These are phyloP conservation scores for Melangyna quadrimaculata DNA, from an alignment of 2,888 invertebrate genomes.

Conservation along the genomic window DNA sequence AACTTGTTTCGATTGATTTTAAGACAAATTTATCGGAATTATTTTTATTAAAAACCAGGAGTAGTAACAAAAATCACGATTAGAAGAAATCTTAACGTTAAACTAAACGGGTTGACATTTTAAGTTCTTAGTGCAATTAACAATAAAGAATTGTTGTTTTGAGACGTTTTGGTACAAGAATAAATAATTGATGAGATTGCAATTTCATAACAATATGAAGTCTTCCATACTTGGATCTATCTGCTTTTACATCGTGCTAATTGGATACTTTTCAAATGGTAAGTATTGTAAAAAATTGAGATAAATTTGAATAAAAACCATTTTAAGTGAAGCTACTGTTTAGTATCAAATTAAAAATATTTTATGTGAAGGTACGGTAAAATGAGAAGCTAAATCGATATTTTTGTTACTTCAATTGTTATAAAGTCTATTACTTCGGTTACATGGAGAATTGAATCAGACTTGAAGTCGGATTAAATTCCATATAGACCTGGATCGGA, in stretches of 20 bases:
- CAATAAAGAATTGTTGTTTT: too few relatives aligned
- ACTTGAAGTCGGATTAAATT: too few relatives aligned
- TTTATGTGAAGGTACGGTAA: too few relatives aligned
- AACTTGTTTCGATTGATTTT: slow-evolving; percentile 51
- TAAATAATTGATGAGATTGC: background rate
- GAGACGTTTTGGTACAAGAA: background rate
- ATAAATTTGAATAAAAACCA: too few relatives aligned
- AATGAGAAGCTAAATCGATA: too few relatives aligned
- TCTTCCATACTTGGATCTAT: slow-evolving; percentile 12
- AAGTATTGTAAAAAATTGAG: slow-evolving; percentile 8
- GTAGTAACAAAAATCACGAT: slow-evolving; percentile 1
- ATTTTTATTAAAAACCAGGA: slow-evolving; percentile 47
- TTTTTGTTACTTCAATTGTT: too few relatives aligned
- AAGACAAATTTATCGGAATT: slow-evolving; percentile 12
- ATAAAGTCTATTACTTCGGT: too few relatives aligned
- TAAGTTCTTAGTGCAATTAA: slow-evolving; percentile 18
- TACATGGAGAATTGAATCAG: too few relatives aligned
- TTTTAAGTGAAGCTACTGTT: too few relatives aligned
- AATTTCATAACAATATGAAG: slow-evolving; percentile 26
- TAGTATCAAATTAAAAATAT: too few relatives aligned
- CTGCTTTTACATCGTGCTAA: slow-evolving; percentile 10
- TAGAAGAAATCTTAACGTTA: slow-evolving; percentile 60
- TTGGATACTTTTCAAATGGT: slow-evolving; percentile 46
- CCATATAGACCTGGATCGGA: too few relatives aligned
- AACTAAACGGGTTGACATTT: slow-evolving; percentile 45